Base-by-base conservation (phyloP, 2,888 invertebrate species). In the Noctua janthe region DNA sequence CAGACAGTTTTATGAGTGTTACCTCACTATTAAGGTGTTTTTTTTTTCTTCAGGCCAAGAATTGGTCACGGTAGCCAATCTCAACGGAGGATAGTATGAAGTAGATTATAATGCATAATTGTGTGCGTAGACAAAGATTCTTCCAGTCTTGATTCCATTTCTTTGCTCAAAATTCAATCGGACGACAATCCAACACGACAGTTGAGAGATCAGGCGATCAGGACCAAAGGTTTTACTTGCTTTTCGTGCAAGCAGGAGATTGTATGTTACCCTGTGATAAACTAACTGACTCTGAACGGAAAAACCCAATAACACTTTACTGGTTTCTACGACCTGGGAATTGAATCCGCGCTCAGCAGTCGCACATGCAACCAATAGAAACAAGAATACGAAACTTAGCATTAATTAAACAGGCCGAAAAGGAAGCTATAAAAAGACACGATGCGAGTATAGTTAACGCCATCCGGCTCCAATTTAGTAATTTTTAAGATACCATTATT, bases 1-100 rank as follows among this genome's bases (percentile, higher is more conserved):
- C 20, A 0, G 6, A 54, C 17, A n/a, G 17, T 56, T 66, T 76
- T 49, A 54, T 84, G 72, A 67, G 72, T 62, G 35, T 54, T 67
- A 62, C 43, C 71, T 81, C 51, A n/a, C 11, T 59, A n/a, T 11
- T 11, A n/a, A 59, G 15, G 15, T 29, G 62, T 0, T 29, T 13
- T 62, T 59, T 39, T 59, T 29, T 62, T 29, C 29, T 35, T 8
- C 17, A 35, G 1, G 35, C 29, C 29, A 64, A 64, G 29, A 15
- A 29, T 62, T 62, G 15, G 59, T 29, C 59, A 29, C 29, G 29
- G 11, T 59, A 6, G 29, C 29, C 29, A 62, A 62, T 29, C 2
- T 23, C 54, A 23, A 54, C 54, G 8, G 23, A 54, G 23, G 59
- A 13, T n/a, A n/a, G 13, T 15, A 59, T 1, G n/a, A 35, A 54